A percentile compares a stretch with the other conserved stretches of the same genome.
Evolutionary conservation across 2,797 vertebrate species (phyloP).

Genomic region (Petrocephalus schoutedeni): DNA sequence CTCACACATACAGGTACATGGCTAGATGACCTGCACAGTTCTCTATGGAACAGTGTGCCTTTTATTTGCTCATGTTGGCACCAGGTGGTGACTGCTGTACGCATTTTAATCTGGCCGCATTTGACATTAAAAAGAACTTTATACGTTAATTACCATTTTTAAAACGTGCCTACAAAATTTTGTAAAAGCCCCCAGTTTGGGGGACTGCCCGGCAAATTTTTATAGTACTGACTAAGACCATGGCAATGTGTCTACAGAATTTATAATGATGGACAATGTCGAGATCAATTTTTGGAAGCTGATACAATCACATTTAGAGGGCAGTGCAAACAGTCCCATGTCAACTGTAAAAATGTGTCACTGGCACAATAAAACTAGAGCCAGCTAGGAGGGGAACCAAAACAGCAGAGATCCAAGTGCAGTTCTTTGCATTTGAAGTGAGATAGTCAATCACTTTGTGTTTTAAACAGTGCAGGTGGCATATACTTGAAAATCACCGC

Average conservation of each 20-base stretch:
- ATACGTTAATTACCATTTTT: background rate
- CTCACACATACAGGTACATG: too few species aligned
- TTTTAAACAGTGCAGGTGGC: slow-evolving; percentile 2
- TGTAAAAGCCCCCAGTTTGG: background rate
- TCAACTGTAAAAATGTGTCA: background rate
- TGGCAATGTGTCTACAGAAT: background rate
- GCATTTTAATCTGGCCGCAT: background rate
- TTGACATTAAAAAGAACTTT: background rate
- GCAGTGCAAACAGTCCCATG: background rate
- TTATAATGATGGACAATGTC: background rate
- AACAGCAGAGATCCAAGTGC: background rate
- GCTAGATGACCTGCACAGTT: too few species aligned
- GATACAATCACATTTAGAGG: background rate
- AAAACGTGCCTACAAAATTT: background rate
- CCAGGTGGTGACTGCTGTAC: too few species aligned
- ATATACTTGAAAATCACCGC: background rate
- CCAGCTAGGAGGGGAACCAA: background rate
- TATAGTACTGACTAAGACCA: background rate
- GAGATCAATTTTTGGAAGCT: background rate
- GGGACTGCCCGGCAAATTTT: background rate
- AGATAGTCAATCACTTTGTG: background rate
- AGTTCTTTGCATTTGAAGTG: background rate
- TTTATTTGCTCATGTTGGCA: too few species aligned
- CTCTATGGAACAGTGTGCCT: too few species aligned
- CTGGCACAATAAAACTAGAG: background rate